Evolutionary conservation across 1,140 invertebrate genomes (phyloP), one percentile per base, ranked within the genome.

Genomic region (Polyergus mexicanus): DNA sequence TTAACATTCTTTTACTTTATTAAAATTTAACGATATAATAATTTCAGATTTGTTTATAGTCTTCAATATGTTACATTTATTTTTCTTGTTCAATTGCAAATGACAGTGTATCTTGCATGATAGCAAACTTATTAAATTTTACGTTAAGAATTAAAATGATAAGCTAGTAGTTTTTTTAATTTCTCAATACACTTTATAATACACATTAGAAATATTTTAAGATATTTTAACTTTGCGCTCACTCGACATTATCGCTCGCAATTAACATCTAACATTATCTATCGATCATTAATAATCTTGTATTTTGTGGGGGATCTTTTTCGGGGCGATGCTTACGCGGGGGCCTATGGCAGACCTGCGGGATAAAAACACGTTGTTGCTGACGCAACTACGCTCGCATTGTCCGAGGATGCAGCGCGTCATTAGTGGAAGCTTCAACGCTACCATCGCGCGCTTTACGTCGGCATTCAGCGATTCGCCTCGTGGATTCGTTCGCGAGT

Each of bases 371-470:
- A 83, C 68, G 78, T 74, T 83, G 68, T 83, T 83, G 78, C 78
- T 74, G 78, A 74, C 68, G 68, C 78, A 83, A 83, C 78, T 74
- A 83, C 41, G 68, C 41, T 56, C 54, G 81, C 51, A 84, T 84
- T 84, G 81, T 84, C 72, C 60, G 44, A 22, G 47, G 81, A 77
- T 76, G 72, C 60, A 11, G 81, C 81, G 69, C 81, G 74, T 84
- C 81, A 77, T 84, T 84, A 84, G 81, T 84, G 81, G 81, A 84
- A 76, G 81, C 81, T 77, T 84, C 81, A 77, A 66, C 81, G 81
- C 81, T 84, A 84, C 81, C 60, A 84, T 84, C 81, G 69, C 47
- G 81, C 81, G 81, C 72, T 84, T 74, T 60, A 51, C 71, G 41
- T 76, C 58, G 81, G 81, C 72, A 84, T 84, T 84, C 81, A 84